Evolutionary conservation across 2,113 vertebrate species (phyloP), one percentile per base, ranked within the genome.

Genomic region (Perognathus longimembris): DNA sequence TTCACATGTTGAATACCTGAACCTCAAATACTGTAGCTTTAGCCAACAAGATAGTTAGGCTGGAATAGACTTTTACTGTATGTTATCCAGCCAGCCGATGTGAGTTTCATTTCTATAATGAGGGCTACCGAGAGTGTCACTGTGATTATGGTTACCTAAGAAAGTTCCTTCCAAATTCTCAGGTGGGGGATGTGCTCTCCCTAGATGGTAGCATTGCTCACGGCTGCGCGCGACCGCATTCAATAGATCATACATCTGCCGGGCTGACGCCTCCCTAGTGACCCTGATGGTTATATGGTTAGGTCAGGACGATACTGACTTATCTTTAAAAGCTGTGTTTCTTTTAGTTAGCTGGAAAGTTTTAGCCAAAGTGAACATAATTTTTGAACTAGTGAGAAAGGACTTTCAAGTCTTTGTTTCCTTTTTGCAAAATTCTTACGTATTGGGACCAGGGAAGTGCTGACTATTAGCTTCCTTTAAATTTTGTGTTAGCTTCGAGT

Each of bases 51-150:
- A 64, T 69, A 77, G 40, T 92, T 85, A 54, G 42, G 42, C 36
- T 87, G 80, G 91, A 93, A 94, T 81, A 92, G 90, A 94, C 42
- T 89, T 95, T 92, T 86, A 75, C 77, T 89, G 50, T 38, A 81
- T 87, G 32, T 87, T 96, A 88, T 70, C 40, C 92, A 64, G 77
- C 74, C 95, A 80, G 73, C 94, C 96, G 94, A 94, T 95, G 79
- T 81, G 93, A 94, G 90, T 64, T n/a, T 93, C 34, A 96, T 95
- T 95, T 93, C 86, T 74, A 94, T 92, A 96, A 95, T 92, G 95
- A 96, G 83, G 73, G 94, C 80, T 91, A 92, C 89, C 94, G 92
- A 96, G 69, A 93, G 77, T 90, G 84, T 94, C 91, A 94, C 89
- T 73, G 17, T 93, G 94, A 96, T 95, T 96, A 92, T 76, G 86